Base-by-base conservation (phyloP, 2,113 vertebrate genomes). In the Pholis gunnellus region DNA sequence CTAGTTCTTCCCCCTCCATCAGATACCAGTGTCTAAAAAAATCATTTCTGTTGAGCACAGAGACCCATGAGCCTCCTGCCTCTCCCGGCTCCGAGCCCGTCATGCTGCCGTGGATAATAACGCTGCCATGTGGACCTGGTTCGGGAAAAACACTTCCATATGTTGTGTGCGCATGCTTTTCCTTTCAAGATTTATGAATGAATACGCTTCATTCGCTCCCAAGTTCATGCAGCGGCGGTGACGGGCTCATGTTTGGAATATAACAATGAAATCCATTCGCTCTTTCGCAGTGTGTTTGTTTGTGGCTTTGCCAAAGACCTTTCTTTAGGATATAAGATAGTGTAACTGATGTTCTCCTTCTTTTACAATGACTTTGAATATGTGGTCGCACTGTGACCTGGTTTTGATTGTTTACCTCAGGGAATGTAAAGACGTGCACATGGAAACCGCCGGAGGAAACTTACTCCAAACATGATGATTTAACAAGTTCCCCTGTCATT, bases 121-220 rank as follows among this genome's bases (percentile, higher is more conserved):
- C 46, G 72, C 88, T 84, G 61, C 81, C 87, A 92, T 93, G 89
- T 93, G 91, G 90, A 91, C 83, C 77, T 72, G 87, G 78, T 91
- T 93, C 86, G 82, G 68, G 65, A 91, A 31, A 94, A 95, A 80
- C 71, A 88, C 84, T 94, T 95, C 92, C 94, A 95, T 81, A 91
- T 95, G 94, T 85, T 70, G 65, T 74, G 71, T 72, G 83, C 67
- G 72, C 89, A 84, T 74, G 70, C 79, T 85, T 50, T 50, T 71
- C 75, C 88, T 93, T 93, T 91, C 75, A 89, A 92, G 88, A 93
- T 91, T 91, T 91, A 94, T 94, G 91, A 94, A 95, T 94, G 91
- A 94, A 92, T 82, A 11, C 75, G 85, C 87, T 82, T 92, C 89
- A 87, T 76, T 87, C 76, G 70, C 80, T 84, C 65, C 66, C 68